Base-by-base conservation (phyloP, 2,113 vertebrate genomes). In the Serinus canaria region DNA sequence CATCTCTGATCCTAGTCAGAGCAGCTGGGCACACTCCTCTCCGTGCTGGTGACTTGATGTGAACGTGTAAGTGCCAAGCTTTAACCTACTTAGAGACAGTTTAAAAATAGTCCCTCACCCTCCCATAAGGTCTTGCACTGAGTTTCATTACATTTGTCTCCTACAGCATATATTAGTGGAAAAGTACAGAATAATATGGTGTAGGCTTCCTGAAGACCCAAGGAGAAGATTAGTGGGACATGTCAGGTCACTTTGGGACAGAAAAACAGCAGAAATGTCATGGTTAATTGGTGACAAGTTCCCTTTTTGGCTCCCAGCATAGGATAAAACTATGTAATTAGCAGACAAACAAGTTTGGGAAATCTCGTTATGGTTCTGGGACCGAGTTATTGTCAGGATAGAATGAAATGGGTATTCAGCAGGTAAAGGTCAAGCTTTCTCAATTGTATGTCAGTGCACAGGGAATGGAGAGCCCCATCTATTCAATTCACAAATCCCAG, bases 351-450 rank as follows among this genome's bases (percentile, higher is more conserved):
- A 53, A 50, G 33, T 84, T 27, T 55, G 49, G 41, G 27, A 91
- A 92, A 78, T 49, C 52, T 78, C 9, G 6, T 84, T 79, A 77
- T 8, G 10, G 33, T 72, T 76, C 56, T 85, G 44, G 21, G 33
- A 37, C 41, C 56, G 55, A 75, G 82, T 63, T 72, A 52, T 70
- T 83, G 50, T 83, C 62, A 75, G 41, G 27, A 9, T 89, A 63
- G n/a, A 81, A 81, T 59, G 12, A 89, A 78, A 52, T 31, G 21
- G 24, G 8, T 83, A 49, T 74, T 91, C 55, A 87, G 73, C 18
- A 87, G 69, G 23, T 84, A 89, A 94, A 92, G 69, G 33, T 92
- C 74, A 92, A 78, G 53, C 15, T 76, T 93, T 94, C 49, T 49
- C 47, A 46, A 16, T 3, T 60, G 21, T 47, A 11, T n/a, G 25